phyloP scores from a whole-genome alignment of 2,113 vertebrate species.

The Eonycteris spelaea region DNA sequence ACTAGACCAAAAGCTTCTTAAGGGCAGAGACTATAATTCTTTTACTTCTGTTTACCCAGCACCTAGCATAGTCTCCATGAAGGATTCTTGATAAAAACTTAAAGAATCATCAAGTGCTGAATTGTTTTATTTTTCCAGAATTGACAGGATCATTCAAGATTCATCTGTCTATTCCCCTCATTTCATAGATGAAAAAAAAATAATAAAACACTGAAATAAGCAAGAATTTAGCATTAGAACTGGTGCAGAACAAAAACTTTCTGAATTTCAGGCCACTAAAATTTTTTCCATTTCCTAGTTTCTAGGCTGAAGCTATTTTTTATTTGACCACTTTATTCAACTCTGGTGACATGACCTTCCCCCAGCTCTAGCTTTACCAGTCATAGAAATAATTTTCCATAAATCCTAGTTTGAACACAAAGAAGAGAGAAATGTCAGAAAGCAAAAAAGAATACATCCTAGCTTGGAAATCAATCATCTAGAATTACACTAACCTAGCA shows the following conservation, averaged over 20 bases:
- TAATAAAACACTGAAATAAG: not conserved
- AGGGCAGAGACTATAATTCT: not conserved
- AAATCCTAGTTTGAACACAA: conserved; percentile 62
- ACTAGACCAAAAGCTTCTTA: not conserved
- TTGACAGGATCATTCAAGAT: conserved; percentile 6
- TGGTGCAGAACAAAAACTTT: conserved; percentile 19
- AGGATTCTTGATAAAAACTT: conserved; percentile 22
- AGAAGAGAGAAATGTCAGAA: conserved; percentile 50
- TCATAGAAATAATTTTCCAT: conserved; percentile 71
- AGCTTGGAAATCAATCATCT: conserved; percentile 46
- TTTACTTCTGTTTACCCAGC: not conserved
- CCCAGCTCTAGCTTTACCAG: conserved; percentile 43
- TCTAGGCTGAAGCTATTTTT: conserved; percentile 59
- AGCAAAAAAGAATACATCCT: conserved; percentile 38
- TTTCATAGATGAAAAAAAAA: conserved; percentile 11
- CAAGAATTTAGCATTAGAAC: conserved; percentile 21
- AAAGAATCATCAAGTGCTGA: not conserved
- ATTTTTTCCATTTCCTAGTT: conserved; percentile 22
- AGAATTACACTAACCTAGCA: conserved; percentile 7
- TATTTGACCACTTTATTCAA: conserved; percentile 66
- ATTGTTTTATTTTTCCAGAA: not conserved
- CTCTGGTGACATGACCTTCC: conserved; percentile 49
- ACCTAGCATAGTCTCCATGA: not conserved
- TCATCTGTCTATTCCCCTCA: not conserved
- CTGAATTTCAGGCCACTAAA: conserved; percentile 36